These are phyloP conservation scores for Chloebia gouldiae DNA, from an alignment of 2,113 vertebrate species.

Conservation along the genomic window DNA sequence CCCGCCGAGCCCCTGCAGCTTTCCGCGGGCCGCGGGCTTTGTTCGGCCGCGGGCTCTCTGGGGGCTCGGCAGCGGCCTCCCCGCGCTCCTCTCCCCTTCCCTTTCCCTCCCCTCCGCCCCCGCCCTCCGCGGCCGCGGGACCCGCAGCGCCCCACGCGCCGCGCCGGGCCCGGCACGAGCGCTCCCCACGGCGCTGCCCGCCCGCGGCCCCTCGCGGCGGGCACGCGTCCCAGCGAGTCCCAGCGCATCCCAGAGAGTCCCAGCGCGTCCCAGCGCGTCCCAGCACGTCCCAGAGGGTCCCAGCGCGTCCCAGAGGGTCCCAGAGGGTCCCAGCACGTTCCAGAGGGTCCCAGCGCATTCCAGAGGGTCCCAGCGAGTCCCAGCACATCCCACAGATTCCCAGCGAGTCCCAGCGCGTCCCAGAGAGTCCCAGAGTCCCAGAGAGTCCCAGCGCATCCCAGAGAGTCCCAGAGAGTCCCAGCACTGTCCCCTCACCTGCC, in stretches of 20 bases:
- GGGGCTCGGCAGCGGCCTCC: neutral
- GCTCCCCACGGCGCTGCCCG: neutral
- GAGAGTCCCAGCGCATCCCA: too few species aligned
- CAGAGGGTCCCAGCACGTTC: accelerated
- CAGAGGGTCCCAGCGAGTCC: too few species aligned
- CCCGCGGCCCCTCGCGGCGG: neutral
- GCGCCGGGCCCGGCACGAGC: neutral
- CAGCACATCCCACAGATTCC: too few species aligned
- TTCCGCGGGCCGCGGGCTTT: neutral
- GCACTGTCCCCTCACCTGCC: neutral
- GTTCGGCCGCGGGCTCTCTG: neutral
- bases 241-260: too few species aligned
- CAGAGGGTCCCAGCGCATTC: accelerated
- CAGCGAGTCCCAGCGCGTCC: too few species aligned
- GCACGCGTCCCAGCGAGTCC: too few species aligned
- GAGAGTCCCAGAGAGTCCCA: accelerated
- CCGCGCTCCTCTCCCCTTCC: neutral
- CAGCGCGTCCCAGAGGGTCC: too few species aligned
- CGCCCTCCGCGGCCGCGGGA: neutral
- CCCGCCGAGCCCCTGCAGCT: neutral
- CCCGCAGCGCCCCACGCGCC: neutral
- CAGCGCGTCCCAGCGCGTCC: too few species aligned
- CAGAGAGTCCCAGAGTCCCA: too few species aligned
- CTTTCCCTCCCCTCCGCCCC: too few species aligned
- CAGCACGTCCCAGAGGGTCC: too few species aligned